Percentiles rank a stretch among this genome's conserved stretches.
These are phyloP conservation scores for Diacarnus erythraeanus DNA, from an alignment of 37 sponge, comb jelly and placozoan species.

Conservation along the genomic window DNA sequence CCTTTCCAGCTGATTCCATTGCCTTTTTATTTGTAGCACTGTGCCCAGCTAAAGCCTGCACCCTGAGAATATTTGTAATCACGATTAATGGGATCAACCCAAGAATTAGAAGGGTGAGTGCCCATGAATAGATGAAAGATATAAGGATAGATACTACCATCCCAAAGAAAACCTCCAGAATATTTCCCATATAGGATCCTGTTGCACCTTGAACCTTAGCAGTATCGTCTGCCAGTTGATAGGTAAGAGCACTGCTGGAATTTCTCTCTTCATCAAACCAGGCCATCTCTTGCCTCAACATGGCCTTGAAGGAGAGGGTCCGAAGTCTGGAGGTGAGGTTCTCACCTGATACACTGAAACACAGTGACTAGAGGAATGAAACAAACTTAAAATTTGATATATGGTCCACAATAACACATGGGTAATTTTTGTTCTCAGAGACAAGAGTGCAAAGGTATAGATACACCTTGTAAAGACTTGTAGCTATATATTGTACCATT, in stretches of 20 bases:
- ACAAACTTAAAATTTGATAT: no score
- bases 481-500: no score
- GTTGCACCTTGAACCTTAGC: constrained; percentile 83
- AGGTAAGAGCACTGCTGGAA: no score
- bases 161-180: constrained; percentile 53
- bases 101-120: constrained; percentile 60
- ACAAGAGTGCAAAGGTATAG: no score
- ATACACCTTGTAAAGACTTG: no score
- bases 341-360: constrained; percentile 74
- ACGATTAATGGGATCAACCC: constrained; percentile 59
- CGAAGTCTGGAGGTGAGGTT: no score
- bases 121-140: constrained; percentile 70
- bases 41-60: constrained; percentile 45
- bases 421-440: no score
- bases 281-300: constrained; percentile 79
- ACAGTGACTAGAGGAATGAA: no score
- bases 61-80: constrained; percentile 34
- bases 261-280: constrained; percentile 89
- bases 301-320: constrained; percentile 59
- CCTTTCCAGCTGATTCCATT: constrained; percentile 74
- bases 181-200: constrained; percentile 61
- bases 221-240: constrained; percentile 81
- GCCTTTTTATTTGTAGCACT: constrained; percentile 51
- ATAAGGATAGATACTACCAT: constrained; percentile 60
- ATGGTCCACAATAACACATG: no score